phyloP scores from a whole-genome alignment of 2,113 vertebrate genomes.

The Mus spicilegus region DNA sequence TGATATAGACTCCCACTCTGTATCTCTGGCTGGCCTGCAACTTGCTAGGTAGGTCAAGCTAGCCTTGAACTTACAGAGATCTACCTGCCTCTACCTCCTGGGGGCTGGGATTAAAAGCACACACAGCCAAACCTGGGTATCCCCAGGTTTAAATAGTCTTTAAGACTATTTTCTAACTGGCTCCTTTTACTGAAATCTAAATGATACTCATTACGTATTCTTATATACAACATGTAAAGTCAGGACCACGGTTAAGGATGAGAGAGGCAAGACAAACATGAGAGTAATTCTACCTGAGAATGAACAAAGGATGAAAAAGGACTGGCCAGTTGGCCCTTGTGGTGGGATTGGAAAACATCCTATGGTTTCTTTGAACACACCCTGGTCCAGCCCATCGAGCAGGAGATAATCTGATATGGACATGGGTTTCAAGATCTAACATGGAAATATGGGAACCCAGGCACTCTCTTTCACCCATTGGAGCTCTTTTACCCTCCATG shows the following conservation, averaged over 20 bases:
- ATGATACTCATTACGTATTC: neutral
- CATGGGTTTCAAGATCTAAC: neutral
- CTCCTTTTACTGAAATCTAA: conserved; percentile 43
- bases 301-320: neutral
- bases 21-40: neutral
- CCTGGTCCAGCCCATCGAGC: neutral
- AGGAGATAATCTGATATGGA: neutral
- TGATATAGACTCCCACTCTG: neutral
- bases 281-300: neutral
- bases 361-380: neutral
- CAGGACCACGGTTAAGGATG: neutral
- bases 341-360: neutral
- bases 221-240: neutral
- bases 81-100: neutral
- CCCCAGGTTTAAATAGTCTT: neutral
- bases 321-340: neutral
- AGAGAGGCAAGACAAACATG: neutral
- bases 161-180: conserved; percentile 13
- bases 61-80: neutral
- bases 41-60: neutral
- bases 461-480: too few species aligned
- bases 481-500: fast-evolving
- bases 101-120: neutral
- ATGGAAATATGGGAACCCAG: neutral
- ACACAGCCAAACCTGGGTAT: neutral